Conservation (phyloP, 2,888 invertebrate genomes). For the Pterostichus niger region DNA sequence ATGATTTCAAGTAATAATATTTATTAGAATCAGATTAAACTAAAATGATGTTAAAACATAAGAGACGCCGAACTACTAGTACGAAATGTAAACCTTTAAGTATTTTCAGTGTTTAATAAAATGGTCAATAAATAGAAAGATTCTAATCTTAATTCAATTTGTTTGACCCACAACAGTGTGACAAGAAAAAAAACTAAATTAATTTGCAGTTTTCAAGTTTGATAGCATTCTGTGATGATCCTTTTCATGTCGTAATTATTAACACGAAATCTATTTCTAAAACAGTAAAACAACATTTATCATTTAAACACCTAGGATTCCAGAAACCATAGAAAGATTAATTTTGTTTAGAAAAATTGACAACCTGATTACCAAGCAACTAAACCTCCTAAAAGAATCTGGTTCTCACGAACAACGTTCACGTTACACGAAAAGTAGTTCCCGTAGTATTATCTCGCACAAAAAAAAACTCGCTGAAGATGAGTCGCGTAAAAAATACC, state of each 20-base stretch:
- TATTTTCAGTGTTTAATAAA: conserved; percentile 15
- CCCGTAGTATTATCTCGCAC: conserved; percentile 16
- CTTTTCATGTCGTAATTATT: conserved; percentile 47
- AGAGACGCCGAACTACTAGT: conserved; percentile 11
- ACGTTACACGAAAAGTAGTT: conserved; percentile 47
- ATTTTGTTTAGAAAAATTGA: conserved; percentile 54
- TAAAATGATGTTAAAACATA: conserved; percentile 14
- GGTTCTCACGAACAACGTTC: conserved; percentile 51
- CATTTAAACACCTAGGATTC: conserved; percentile 57
- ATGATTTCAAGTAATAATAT: neutral
- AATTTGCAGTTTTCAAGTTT: conserved; percentile 31
- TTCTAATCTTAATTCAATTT: conserved; percentile 45
- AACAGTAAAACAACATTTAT: conserved; percentile 53
- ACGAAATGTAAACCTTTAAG: conserved; percentile 6
- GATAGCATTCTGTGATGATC: conserved; percentile 23
- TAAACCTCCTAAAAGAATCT: conserved; percentile 47
- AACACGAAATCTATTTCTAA: conserved; percentile 50
- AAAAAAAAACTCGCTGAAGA: conserved; percentile 43
- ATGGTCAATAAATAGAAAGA: conserved; percentile 29
- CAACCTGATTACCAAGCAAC: conserved; percentile 48
- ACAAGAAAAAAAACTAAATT: conserved; percentile 27
- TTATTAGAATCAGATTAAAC: conserved; percentile 35
- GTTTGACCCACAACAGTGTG: conserved; percentile 9
- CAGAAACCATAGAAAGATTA: conserved; percentile 55
- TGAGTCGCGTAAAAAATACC: conserved; percentile 40